A percentile compares a stretch with the other conserved stretches of the same genome.
phyloP scores from a whole-genome alignment of 1,140 invertebrate species.

The Psilanteris sp. region DNA sequence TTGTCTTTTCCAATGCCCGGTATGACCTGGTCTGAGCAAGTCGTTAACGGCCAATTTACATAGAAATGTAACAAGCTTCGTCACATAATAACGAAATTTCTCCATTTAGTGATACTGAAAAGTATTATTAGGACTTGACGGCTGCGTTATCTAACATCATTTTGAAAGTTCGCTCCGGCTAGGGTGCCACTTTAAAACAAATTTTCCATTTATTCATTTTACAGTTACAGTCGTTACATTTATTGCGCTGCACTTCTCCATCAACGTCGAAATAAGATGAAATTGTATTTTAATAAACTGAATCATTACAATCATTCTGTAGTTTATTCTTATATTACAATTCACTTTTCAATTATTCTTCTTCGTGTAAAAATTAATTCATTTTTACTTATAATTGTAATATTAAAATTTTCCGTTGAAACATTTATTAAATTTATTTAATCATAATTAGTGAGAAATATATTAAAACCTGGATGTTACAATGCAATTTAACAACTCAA shows the following conservation, averaged over 20 bases:
- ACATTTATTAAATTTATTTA: too few species aligned
- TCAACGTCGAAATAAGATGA: conserved; percentile 36
- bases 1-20: conserved; percentile 6
- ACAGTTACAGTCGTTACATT: conserved; percentile 43
- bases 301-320: conserved; percentile 13
- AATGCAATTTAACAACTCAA: too few species aligned
- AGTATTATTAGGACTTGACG: conserved; percentile 41
- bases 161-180: conserved; percentile 4
- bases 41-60: conserved; percentile 46
- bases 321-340: conserved; percentile 4
- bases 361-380: too few species aligned
- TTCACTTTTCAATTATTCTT: conserved; percentile 5
- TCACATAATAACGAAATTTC: conserved; percentile 44
- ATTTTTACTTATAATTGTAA: too few species aligned
- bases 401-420: too few species aligned
- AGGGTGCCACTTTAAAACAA: conserved; percentile 30
- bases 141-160: conserved; percentile 30
- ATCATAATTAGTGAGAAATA: too few species aligned
- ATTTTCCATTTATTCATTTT: conserved; percentile 58
- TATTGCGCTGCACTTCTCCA: conserved; percentile 26
- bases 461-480: too few species aligned
- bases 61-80: conserved; percentile 50
- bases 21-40: not conserved
- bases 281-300: conserved; percentile 33
- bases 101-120: conserved; percentile 36